These are phyloP conservation scores for Saccostrea echinata DNA, from an alignment of 1,140 invertebrate genomes.

Conservation along the genomic window DNA sequence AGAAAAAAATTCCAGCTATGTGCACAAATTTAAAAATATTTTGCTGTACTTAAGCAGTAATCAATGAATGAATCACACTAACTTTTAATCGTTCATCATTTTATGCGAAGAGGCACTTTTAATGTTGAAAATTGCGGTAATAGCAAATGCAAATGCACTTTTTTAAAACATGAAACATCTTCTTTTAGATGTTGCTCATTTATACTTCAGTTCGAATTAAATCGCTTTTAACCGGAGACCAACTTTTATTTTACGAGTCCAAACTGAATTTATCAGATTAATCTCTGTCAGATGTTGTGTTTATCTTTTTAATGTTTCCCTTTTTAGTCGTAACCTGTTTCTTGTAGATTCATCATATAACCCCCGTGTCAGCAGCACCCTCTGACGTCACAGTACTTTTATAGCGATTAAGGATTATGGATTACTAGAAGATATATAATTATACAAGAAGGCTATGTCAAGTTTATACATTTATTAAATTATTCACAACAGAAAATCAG, in stretches of 20 bases:
- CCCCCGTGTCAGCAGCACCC: background rate
- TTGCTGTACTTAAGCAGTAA: background rate
- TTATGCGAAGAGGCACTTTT: background rate
- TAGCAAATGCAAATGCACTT: slow-evolving; percentile 6
- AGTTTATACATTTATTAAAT: too few species aligned
- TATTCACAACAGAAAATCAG: too few species aligned
- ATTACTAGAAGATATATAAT: too few species aligned
- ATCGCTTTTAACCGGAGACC: background rate
- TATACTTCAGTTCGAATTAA: background rate
- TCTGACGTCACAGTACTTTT: background rate
- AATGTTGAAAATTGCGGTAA: background rate
- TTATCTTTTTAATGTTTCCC: slow-evolving; percentile 14
- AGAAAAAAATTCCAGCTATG: background rate
- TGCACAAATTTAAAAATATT: background rate
- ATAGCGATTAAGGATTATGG: too few species aligned
- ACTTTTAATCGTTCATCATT: background rate
- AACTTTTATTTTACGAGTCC: slow-evolving; percentile 3
- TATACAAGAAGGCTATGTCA: too few species aligned
- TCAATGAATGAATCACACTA: background rate
- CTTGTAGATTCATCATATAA: background rate
- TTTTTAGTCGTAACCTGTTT: slow-evolving; percentile 1
- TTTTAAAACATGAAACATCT: background rate
- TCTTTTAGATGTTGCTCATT: background rate
- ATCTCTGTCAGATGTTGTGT: slow-evolving; percentile 18
- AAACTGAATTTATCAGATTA: slow-evolving; percentile 19